Evolutionary conservation across 2,797 vertebrate genomes (phyloP), one percentile per base, ranked within the genome.

Genomic region (Girardinus metallicus): DNA sequence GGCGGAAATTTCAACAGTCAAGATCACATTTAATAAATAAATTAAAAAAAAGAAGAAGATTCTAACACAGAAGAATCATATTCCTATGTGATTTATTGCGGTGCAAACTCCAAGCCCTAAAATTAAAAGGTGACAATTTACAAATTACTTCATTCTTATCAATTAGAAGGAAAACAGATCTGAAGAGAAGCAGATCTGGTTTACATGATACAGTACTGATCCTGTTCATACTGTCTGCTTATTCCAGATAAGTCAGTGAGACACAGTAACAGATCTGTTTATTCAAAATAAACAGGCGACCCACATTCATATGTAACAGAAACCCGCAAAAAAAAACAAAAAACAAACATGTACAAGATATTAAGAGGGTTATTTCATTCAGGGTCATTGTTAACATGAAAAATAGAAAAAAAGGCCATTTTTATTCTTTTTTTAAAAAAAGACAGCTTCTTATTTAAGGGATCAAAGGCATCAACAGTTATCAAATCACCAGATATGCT

Each of bases 271-370:
- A 85, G 75, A 10, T 79, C 51, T 12, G 49, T 11, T 80, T 23
- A 74, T 31, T 51, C 62, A 36, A 26, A 79, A 29, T 75, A 75
- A 79, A 76, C 62, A 78, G 29, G 34, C 34, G 23, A 83, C 55
- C 47, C 78, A 80, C 55, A 90, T 85, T 89, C 82, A 83, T 74
- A 60, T 82, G 83, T 80, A 91, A 93, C 90, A 92, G 83, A 23
- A 84, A 83, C 64, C 78, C 73, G 60, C 46, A 87, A 85, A 31
- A 74, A 57, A 47, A 47, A 46, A 1, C 2, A 49, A 49, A 49
- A 46, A 4, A 46, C 18, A 49, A 21, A 49, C 18, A 62, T 11
- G 23, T 55, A 47, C 57, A 70, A 71, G 73, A 23, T 47, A 76
- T 60, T 66, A 84, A 76, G 43, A 76, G 46, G 62, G 60, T 75